phyloP scores from a whole-genome alignment of 2,888 invertebrate species.

The Suillia variegata region DNA sequence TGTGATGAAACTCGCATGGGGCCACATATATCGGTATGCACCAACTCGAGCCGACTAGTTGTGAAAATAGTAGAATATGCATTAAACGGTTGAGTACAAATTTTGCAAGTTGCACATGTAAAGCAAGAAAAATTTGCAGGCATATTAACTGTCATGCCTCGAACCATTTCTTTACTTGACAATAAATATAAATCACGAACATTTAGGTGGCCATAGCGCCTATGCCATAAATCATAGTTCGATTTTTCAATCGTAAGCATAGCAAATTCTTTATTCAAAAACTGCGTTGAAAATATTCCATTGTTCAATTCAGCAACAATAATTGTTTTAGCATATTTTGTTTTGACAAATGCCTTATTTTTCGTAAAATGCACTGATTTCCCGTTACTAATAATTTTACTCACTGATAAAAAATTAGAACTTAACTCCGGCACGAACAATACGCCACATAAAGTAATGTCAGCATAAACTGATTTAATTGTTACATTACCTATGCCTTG shows the following conservation, averaged over 20 bases:
- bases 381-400: slow-evolving; percentile 12
- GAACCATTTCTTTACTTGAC: slow-evolving; percentile 21
- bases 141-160: slow-evolving; percentile 13
- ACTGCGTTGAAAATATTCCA: slow-evolving; percentile 13
- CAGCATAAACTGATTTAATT: slow-evolving; percentile 3
- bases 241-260: not conserved
- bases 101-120: slow-evolving; percentile 9
- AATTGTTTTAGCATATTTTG: slow-evolving; percentile 11
- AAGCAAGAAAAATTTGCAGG: not conserved
- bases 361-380: slow-evolving; percentile 12
- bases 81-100: slow-evolving; percentile 12
- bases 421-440: slow-evolving; percentile 10
- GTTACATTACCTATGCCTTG: slow-evolving; percentile 13
- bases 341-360: slow-evolving; percentile 12
- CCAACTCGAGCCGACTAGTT: slow-evolving; percentile 12
- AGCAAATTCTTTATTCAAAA: not conserved
- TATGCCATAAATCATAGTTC: slow-evolving; percentile 17
- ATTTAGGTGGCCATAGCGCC: slow-evolving; percentile 23
- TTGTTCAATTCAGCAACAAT: slow-evolving; percentile 3
- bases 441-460: slow-evolving; percentile 11
- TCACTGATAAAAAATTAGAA: slow-evolving; percentile 13
- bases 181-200: slow-evolving; percentile 15
- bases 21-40: slow-evolving; percentile 23
- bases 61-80: slow-evolving; percentile 5
- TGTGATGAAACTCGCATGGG: slow-evolving; percentile 17